A percentile compares a stretch with the other conserved stretches of the same genome.
These are phyloP conservation scores for Scaptomyza pallida DNA, from an alignment of 1,140 invertebrate species.

Conservation along the genomic window DNA sequence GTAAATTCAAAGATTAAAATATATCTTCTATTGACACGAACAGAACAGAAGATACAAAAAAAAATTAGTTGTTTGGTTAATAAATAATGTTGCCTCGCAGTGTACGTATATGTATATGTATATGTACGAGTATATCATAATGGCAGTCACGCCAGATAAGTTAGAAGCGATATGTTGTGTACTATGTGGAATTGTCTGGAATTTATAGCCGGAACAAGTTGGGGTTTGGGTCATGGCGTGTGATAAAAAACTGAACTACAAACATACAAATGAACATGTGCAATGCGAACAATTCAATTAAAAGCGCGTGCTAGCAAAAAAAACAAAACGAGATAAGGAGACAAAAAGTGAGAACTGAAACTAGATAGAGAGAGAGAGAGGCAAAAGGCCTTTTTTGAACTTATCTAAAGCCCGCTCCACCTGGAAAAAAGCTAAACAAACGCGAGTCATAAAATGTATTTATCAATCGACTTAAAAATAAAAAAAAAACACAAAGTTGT, in stretches of 20 bases:
- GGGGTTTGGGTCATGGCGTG: conserved; percentile 23
- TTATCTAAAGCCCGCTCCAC: conserved; percentile 54
- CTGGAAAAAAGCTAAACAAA: conserved; percentile 1
- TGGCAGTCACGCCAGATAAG: too few species aligned
- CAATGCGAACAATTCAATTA: conserved; percentile 48
- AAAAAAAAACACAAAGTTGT: too few species aligned
- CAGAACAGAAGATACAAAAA: too few species aligned
- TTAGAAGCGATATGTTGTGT: too few species aligned
- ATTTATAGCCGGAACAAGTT: conserved; percentile 25
- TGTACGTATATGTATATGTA: too few species aligned
- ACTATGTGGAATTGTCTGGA: conserved; percentile 16
- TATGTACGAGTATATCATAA: too few species aligned
- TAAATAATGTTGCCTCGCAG: too few species aligned
- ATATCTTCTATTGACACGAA: too few species aligned
- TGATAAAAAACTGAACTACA: conserved; percentile 33
- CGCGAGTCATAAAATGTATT: conserved; percentile 21
- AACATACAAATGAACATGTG: conserved; percentile 7
- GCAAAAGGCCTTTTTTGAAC: too few species aligned
- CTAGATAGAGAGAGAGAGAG: conserved; percentile 14
- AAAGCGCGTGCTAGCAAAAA: conserved; percentile 31
- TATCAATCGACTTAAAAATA: conserved; percentile 34
- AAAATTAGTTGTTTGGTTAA: too few species aligned
- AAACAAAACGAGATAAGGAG: conserved; percentile 16
- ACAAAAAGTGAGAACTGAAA: not conserved
- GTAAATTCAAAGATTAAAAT: too few species aligned